A percentile compares a stretch with the other conserved stretches of the same genome.
phyloP scores from a whole-genome alignment of 2,113 vertebrate genomes.

The Ptilonorhynchus violaceus region DNA sequence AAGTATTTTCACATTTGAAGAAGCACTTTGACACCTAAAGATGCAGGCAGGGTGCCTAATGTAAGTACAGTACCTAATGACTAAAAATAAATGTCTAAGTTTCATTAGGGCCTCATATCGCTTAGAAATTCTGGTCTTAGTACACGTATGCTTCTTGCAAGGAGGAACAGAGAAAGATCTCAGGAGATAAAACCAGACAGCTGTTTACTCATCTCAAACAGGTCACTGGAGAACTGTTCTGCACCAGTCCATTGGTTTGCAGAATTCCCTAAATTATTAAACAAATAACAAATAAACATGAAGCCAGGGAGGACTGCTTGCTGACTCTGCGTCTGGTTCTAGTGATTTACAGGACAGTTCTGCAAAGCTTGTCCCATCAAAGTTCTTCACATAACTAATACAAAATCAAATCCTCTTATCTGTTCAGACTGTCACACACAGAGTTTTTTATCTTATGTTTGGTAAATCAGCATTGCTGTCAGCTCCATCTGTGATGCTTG shows the following conservation, averaged over 20 bases:
- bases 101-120: not conserved
- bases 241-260: not conserved
- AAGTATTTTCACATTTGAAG: not conserved
- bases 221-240: not conserved
- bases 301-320: not conserved
- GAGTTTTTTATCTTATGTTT: not conserved
- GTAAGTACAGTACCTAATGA: not conserved
- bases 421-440: not conserved
- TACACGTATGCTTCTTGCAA: not conserved
- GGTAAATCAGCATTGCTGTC: not conserved
- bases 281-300: not conserved
- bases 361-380: not conserved
- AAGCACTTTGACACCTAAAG: not conserved
- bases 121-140: not conserved
- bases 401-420: not conserved
- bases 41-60: not conserved
- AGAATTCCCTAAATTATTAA: not conserved
- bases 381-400: not conserved
- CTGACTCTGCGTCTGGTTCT: not conserved
- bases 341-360: not conserved
- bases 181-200: not conserved
- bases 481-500: not conserved
- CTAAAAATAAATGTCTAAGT: not conserved
- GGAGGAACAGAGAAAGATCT: not conserved
- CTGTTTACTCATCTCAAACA: not conserved